phyloP scores from a whole-genome alignment of 2,113 vertebrate genomes.

The Rhadina sibilatrix region DNA sequence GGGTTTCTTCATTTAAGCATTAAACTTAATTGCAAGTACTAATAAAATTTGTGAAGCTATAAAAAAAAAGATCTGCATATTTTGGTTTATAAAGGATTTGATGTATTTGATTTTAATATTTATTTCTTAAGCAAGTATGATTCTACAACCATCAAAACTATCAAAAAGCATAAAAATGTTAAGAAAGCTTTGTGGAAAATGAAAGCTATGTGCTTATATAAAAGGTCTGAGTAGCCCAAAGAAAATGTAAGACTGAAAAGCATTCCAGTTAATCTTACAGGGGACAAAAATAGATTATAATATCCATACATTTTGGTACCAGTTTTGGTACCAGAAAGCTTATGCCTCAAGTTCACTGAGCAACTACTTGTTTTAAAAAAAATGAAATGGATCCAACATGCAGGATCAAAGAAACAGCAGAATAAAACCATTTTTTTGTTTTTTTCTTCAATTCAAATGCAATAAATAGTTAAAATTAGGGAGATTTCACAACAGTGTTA shows the following conservation, averaged over 20 bases:
- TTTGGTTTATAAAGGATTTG: background rate
- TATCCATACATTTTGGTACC: background rate
- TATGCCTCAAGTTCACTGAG: background rate
- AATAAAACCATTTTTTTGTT: background rate
- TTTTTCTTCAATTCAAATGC: background rate
- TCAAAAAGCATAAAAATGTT: background rate
- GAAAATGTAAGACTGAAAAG: background rate
- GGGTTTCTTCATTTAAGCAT: background rate
- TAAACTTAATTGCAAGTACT: background rate
- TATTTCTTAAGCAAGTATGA: background rate
- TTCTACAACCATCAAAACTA: background rate
- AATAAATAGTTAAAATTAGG: background rate
- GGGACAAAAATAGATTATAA: background rate
- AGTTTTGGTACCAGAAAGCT: background rate
- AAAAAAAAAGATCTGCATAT: background rate
- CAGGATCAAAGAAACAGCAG: background rate
- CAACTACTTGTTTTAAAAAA: background rate
- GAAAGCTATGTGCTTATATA: background rate
- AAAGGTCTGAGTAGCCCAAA: background rate
- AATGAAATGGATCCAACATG: background rate
- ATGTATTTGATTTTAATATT: background rate
- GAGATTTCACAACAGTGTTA: background rate
- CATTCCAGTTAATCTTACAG: background rate
- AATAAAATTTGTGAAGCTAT: background rate
- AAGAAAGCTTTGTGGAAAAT: background rate